Evolutionary conservation across 1,140 invertebrate species (phyloP), one percentile per base, ranked within the genome.

Genomic region (Temnothorax nylanderi): DNA sequence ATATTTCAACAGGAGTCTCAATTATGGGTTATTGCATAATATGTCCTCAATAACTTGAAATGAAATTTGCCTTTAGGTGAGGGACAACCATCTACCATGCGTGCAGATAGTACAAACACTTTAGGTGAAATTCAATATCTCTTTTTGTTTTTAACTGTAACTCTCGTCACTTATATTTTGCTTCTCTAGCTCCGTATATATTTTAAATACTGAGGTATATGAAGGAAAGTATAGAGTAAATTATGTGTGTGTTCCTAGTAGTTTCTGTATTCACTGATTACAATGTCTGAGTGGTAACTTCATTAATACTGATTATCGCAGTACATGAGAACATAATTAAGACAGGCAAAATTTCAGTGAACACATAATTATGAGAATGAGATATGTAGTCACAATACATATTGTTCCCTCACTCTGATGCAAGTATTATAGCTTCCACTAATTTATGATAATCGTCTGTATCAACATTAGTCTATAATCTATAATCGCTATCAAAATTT

Each of bases 51-150:
- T 90, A 91, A 92, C 75, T 85, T 87, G 78, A 84, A 72, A 71
- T 86, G 69, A 88, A 81, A 92, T 94, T 94, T 92, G 90, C 92
- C 93, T 93, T 92, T 94, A 94, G 94, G 95, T 93, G 91, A 94
- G 88, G 94, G 91, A 90, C 93, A 93, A 76, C 92, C 89, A 86
- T 92, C 92, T 89, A 92, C 94, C 76, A 86, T 93, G 82, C 93
- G 92, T 81, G 91, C 93, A 89, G 92, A 92, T 87, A 90, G 91
- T 88, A 87, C 88, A 88, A 94, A 93, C 91, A 75, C 92, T 89
- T 88, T 94, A 91, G 89, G 91, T 89, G 93, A 94, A 88, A 77
- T 93, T 94, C n/a, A 93, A 95, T 96, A 95, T 74, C 16, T 47
- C 18, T 56, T 75, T 84, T 94, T 94, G 93, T 93, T 92, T 87